A percentile compares a stretch with the other conserved stretches of the same genome.
Evolutionary conservation across 2,888 invertebrate species (phyloP).

Genomic region (Athrips mouffetella): DNA sequence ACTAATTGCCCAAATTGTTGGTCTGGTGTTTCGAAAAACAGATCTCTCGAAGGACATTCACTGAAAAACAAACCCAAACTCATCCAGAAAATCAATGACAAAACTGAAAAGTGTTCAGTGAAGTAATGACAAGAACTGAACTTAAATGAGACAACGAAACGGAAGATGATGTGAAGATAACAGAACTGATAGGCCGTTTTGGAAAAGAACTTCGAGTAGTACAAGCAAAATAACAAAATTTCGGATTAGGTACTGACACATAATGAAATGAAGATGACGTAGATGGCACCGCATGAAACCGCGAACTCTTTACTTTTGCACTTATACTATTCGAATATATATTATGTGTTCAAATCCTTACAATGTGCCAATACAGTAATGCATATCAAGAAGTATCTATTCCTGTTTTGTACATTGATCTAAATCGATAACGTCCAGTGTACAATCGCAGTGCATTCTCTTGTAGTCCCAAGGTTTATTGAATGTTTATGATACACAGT

Average conservation of each 20-base stretch:
- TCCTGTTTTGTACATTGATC: conserved; percentile 29
- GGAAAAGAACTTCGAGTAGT: conserved; percentile 69
- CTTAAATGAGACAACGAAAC: conserved; percentile 57
- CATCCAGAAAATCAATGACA: conserved; percentile 39
- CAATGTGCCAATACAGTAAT: conserved; percentile 54
- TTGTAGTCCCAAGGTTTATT: conserved; percentile 56
- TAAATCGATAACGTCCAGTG: conserved; percentile 58
- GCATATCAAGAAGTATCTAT: conserved; percentile 29
- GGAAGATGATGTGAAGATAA: conserved; percentile 62
- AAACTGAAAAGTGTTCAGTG: conserved; percentile 54
- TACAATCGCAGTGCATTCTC: conserved; percentile 64
- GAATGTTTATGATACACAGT: conserved; percentile 68
- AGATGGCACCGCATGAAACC: conserved; percentile 46
- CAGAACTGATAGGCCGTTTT: conserved; percentile 78
- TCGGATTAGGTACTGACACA: conserved; percentile 58
- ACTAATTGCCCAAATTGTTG: conserved; percentile 49
- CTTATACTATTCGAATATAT: conserved; percentile 45
- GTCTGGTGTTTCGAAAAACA: conserved; percentile 69
- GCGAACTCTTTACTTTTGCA: conserved; percentile 31
- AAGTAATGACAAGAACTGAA: conserved; percentile 62
- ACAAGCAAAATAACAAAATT: conserved; percentile 68
- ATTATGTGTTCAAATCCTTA: conserved; percentile 46
- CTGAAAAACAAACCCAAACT: conserved; percentile 52
- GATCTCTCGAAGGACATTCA: conserved; percentile 78
- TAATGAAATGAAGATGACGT: conserved; percentile 57